Conservation (phyloP, 1,140 invertebrate genomes). For the Brachionus koreanus region DNA sequence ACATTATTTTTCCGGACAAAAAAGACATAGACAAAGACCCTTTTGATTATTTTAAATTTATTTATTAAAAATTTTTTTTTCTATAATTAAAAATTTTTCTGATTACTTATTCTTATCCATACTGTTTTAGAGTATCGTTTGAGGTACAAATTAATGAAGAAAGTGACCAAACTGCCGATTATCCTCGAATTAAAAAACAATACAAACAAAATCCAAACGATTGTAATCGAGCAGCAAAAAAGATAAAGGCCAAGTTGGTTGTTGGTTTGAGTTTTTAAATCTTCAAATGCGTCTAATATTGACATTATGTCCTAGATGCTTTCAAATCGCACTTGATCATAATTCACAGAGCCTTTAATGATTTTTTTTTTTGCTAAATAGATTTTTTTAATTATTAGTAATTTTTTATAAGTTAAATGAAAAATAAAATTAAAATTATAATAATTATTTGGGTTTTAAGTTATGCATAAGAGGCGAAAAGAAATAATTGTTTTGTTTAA, state of each 20-base stretch:
- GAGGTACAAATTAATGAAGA: conserved; percentile 80
- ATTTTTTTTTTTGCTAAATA: background rate
- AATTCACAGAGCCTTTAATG: background rate
- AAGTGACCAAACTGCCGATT: conserved; percentile 80
- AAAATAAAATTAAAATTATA: conserved; percentile 2
- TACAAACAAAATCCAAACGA: conserved; percentile 85
- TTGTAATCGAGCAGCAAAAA: conserved; percentile 53
- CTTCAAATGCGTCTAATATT: conserved; percentile 17
- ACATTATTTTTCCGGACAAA: conserved; percentile 96
- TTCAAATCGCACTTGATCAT: background rate
- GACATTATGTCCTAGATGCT: background rate
- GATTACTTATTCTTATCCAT: conserved; percentile 77
- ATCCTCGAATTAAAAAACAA: conserved; percentile 90
- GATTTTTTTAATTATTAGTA: background rate
- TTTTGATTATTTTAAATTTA: conserved; percentile 47
- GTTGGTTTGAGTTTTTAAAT: conserved; percentile 37
- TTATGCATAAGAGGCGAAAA: background rate
- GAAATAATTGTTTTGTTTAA: background rate
- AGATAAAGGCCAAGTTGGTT: conserved; percentile 37
- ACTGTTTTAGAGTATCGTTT: conserved; percentile 66
- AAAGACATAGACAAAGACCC: conserved; percentile 90
- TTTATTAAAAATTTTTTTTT: background rate
- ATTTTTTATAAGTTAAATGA: background rate
- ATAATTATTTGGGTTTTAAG: background rate
- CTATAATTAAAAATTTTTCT: conserved; percentile 45